Evolutionary conservation across 2,797 vertebrate species (phyloP).

Genomic region (Mus caroli): DNA sequence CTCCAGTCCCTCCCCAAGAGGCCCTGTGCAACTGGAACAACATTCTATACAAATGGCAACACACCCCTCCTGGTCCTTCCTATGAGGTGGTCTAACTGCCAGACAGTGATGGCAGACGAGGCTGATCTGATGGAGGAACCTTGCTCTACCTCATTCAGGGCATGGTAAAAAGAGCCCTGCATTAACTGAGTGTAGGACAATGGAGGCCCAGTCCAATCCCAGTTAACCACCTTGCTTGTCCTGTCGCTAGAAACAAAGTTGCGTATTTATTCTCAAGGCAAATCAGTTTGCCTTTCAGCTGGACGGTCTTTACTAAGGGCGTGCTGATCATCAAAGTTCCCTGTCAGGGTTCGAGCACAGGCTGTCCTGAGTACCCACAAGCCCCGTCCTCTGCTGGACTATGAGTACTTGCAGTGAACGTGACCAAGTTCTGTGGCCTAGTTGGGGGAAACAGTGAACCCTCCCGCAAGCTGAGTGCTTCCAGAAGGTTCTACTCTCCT

Average conservation of each 20-base stretch:
- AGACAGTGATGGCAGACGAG: too few relatives aligned
- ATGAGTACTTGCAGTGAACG: rapidly evolving
- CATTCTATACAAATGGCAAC: neutral
- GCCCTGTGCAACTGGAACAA: neutral
- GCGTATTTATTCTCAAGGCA: neutral
- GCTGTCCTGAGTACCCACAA: rapidly evolving
- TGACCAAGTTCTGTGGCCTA: rapidly evolving
- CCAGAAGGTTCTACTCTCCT: neutral
- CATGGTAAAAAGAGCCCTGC: neutral
- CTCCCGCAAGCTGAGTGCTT: neutral
- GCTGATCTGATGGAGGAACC: neutral
- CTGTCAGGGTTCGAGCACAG: rapidly evolving
- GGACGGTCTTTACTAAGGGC: neutral
- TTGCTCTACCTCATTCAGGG: neutral
- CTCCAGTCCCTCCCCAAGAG: neutral
- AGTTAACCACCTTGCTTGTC: neutral
- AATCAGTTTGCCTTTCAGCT: neutral
- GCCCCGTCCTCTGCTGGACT: neutral
- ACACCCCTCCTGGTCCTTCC: neutral
- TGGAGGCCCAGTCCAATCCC: neutral
- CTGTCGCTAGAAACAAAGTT: neutral
- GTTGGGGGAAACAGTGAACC: neutral
- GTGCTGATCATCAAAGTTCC: neutral
- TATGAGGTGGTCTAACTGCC: neutral
- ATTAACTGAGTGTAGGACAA: neutral